Conservation (phyloP, 2,113 vertebrate species). For the Puffinus mauretanicus region DNA sequence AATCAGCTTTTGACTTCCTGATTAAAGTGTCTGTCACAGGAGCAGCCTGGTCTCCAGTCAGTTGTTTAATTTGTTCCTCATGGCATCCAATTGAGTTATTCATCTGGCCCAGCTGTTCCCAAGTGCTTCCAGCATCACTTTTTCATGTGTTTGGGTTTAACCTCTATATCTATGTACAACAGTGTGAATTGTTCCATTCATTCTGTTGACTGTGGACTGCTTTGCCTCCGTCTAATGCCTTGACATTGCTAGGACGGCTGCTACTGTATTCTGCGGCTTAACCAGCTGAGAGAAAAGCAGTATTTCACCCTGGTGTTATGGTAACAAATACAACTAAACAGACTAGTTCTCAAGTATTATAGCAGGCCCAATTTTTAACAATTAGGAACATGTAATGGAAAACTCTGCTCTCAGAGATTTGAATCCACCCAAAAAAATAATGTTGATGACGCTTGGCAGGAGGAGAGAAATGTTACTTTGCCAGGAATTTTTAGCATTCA, state of each 20-base stretch:
- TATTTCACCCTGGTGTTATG: constrained; percentile 66
- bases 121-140: constrained; percentile 80
- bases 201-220: constrained; percentile 65
- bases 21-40: constrained; percentile 87
- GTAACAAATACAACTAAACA: constrained; percentile 69
- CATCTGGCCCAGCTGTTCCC: constrained; percentile 84
- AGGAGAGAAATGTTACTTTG: constrained; percentile 46
- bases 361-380: constrained; percentile 64
- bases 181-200: constrained; percentile 81
- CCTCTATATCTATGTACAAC: constrained; percentile 78
- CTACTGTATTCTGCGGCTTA: constrained; percentile 52
- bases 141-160: constrained; percentile 83
- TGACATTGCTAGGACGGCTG: constrained; percentile 59
- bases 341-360: constrained; percentile 55
- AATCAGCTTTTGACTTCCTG: constrained; percentile 88
- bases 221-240: constrained; percentile 66
- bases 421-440: constrained; percentile 74
- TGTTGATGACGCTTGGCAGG: constrained; percentile 71
- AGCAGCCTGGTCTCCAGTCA: constrained; percentile 78
- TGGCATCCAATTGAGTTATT: constrained; percentile 85
- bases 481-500: constrained; percentile 67
- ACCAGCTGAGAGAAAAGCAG: constrained; percentile 46
- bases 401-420: constrained; percentile 59
- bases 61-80: constrained; percentile 87
- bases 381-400: constrained; percentile 72